phyloP scores from a whole-genome alignment of 1,140 invertebrate species.

The Tyrophagus putrescentiae region DNA sequence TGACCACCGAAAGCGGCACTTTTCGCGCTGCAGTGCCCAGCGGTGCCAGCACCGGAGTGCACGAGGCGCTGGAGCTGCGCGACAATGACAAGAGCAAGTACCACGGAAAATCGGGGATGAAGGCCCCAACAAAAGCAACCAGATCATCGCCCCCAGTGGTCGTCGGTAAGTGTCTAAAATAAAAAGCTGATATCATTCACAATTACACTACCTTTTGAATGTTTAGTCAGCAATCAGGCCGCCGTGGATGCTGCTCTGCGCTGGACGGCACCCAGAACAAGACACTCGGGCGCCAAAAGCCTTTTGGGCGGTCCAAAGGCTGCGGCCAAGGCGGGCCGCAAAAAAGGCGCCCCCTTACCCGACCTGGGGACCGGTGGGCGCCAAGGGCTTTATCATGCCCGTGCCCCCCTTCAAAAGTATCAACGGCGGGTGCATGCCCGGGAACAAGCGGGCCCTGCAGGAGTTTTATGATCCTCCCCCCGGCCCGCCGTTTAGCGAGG shows the following conservation, averaged over 20 bases:
- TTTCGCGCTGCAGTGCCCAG: slow-evolving; percentile 94
- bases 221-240: slow-evolving; percentile 61
- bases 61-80: slow-evolving; percentile 89
- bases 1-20: slow-evolving; percentile 59
- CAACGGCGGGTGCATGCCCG: slow-evolving; percentile 95
- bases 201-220: slow-evolving; percentile 18
- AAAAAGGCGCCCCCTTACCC: slow-evolving; percentile 61
- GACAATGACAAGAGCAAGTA: slow-evolving; percentile 78
- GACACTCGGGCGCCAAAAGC: slow-evolving; percentile 78
- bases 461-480: slow-evolving; percentile 92
- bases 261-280: slow-evolving; percentile 96
- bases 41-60: slow-evolving; percentile 88
- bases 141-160: slow-evolving; percentile 64
- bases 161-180: slow-evolving; percentile 40
- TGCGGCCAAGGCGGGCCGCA: slow-evolving; percentile 87
- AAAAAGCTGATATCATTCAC: too few species aligned
- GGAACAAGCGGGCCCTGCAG: slow-evolving; percentile 97
- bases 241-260: slow-evolving; percentile 82
- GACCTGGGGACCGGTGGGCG: slow-evolving; percentile 86
- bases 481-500: slow-evolving; percentile 75
- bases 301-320: slow-evolving; percentile 93
- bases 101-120: slow-evolving; percentile 84
- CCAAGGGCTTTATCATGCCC: slow-evolving; percentile 74
- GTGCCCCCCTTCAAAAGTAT: slow-evolving; percentile 98
- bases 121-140: slow-evolving; percentile 79